phyloP scores from a whole-genome alignment of 2,113 vertebrate species.

The Larimichthys polyactis region DNA sequence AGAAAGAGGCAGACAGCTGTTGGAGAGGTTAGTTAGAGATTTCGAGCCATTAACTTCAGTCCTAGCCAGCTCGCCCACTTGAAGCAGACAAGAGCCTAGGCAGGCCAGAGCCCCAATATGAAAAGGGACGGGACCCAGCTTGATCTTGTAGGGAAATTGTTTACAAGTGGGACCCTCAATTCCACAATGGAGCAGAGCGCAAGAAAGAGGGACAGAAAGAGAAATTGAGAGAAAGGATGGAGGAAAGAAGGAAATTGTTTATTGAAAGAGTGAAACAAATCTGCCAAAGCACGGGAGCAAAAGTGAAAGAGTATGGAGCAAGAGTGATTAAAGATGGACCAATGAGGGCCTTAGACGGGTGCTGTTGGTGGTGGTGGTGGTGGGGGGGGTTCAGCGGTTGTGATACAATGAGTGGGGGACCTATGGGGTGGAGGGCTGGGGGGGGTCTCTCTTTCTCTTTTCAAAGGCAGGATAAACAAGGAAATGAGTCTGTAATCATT shows the following conservation, averaged over 20 bases:
- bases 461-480: conserved; percentile 87
- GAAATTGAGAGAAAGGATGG: conserved; percentile 62
- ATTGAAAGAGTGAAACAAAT: conserved; percentile 80
- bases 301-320: conserved; percentile 71
- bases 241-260: conserved; percentile 77
- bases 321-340: conserved; percentile 72
- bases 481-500: conserved; percentile 89
- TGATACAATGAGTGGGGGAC: conserved; percentile 76
- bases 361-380: conserved; percentile 32
- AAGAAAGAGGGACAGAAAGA: conserved; percentile 61
- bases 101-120: conserved; percentile 71
- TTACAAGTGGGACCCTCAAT: conserved; percentile 83
- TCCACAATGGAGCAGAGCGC: conserved; percentile 72
- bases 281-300: conserved; percentile 71
- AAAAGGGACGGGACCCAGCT: conserved; percentile 81
- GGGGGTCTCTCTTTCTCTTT: conserved; percentile 74
- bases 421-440: conserved; percentile 60
- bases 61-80: conserved; percentile 83
- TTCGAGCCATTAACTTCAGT: conserved; percentile 87
- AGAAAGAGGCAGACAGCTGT: conserved; percentile 84
- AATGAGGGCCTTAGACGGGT: conserved; percentile 59
- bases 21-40: conserved; percentile 87
- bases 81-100: conserved; percentile 81
- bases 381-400: conserved; percentile 43
- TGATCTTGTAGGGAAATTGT: conserved; percentile 85